Evolutionary conservation across 2,797 vertebrate genomes (phyloP), one percentile per base, ranked within the genome.

Genomic region (Hozukius guyotensis): DNA sequence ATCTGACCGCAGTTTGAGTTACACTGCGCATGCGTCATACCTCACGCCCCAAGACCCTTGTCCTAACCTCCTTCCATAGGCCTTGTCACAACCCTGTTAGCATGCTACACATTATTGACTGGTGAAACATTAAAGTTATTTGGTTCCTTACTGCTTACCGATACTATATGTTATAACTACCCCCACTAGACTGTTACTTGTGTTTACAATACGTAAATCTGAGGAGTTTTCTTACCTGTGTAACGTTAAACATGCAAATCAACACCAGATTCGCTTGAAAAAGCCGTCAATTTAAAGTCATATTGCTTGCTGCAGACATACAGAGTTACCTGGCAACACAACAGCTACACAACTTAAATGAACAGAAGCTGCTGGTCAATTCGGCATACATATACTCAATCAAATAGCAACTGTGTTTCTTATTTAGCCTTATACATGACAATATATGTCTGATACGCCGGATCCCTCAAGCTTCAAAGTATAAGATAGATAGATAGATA

Each of bases 111-210:
- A 24, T 22, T 22, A 63, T 4, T 60, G 31, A 20, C 9, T 25
- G 0, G 52, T 12, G 5, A 59, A 67, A 56, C 27, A 31, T 0
- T 27, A 1, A 25, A 3, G 2, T 7, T 20, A 20, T 68, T 32
- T 74, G 0, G 3, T 61, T n/a, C 2, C 4, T 31, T 14, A 31
- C 9, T 25, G 0, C 22, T 1, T 22, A 46, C 6, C 0, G 2
- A 60, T 5, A 1, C 1, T 29, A 29, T 1, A 8, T 0, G 20
- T 8, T 16, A 38, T 38, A 20, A 31, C 8, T 12, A 8, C 12
- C 1, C 5, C 1, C 1, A 42, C 38, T 18, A 34, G 16, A 13
- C 22, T 22, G 7, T 13, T 24, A n/a, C 9, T 8, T 65, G 8
- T 1, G 24, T 69, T 56, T 8, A 1, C 27, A 61, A 6, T 25